phyloP scores from a whole-genome alignment of 2,888 invertebrate genomes.

The Ennomos quercinarius region DNA sequence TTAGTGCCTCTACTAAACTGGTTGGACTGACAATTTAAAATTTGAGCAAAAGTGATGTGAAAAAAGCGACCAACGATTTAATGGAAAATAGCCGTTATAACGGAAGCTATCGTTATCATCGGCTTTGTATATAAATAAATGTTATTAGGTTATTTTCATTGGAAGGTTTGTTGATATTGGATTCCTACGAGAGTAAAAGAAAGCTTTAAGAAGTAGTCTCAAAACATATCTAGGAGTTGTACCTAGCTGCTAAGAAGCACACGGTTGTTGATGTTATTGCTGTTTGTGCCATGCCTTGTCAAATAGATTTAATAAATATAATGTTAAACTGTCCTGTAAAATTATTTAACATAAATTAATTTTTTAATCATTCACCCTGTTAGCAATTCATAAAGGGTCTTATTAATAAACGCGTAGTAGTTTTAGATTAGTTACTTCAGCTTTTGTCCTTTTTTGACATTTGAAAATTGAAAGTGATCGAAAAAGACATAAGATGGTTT shows the following conservation, averaged over 20 bases:
- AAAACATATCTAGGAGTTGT: constrained; percentile 64
- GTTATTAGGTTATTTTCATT: constrained; percentile 16
- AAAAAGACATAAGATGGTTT: too few species aligned
- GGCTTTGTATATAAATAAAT: constrained; percentile 7
- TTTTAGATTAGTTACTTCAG: too few species aligned
- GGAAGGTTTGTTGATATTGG: constrained; percentile 20
- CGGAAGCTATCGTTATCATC: constrained; percentile 3
- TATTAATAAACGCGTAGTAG: too few species aligned
- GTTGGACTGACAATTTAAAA: constrained; percentile 8
- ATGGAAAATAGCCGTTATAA: constrained; percentile 26
- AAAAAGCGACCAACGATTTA: constrained; percentile 22
- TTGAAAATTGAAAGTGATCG: too few species aligned
- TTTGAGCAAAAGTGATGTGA: constrained; percentile 16
- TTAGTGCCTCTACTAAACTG: constrained; percentile 20
- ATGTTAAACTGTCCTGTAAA: constrained; percentile 43
- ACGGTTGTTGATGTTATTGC: constrained; percentile 43
- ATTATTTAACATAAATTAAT: constrained; percentile 45
- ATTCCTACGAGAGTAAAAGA: constrained; percentile 53
- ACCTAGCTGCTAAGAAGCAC: constrained; percentile 39
- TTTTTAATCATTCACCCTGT: constrained; percentile 2
- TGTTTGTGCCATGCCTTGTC: constrained; percentile 62
- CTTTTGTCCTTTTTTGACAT: too few species aligned
- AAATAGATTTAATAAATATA: constrained; percentile 40
- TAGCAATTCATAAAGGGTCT: too few species aligned
- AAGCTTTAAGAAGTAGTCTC: constrained; percentile 68